Percentiles rank a stretch among this genome's conserved stretches.
Evolutionary conservation across 2,797 vertebrate genomes (phyloP).

Genomic region (Helarctos malayanus): DNA sequence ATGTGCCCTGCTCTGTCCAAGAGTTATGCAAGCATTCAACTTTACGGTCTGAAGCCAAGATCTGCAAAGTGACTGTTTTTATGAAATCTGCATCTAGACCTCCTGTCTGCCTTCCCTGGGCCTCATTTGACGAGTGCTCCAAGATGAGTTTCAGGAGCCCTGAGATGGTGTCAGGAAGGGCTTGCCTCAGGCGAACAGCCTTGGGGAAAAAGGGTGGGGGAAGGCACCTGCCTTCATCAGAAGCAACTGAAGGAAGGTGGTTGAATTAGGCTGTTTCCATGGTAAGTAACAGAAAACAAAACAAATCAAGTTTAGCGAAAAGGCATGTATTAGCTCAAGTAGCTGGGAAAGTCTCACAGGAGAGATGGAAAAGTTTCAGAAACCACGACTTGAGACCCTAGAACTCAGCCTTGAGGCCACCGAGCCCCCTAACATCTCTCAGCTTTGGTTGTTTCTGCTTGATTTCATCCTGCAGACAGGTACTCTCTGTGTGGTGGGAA

Average conservation of each 20-base stretch:
- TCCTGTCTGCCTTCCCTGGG: not conserved
- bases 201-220: not conserved
- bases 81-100: not conserved
- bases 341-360: not conserved
- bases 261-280: not conserved
- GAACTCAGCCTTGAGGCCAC: not conserved
- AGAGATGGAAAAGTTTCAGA: not conserved
- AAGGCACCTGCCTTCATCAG: not conserved
- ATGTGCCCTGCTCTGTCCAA: not conserved
- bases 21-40: not conserved
- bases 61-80: not conserved
- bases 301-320: not conserved
- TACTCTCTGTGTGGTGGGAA: not conserved
- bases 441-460: not conserved
- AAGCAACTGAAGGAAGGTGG: not conserved
- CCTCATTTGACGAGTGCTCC: not conserved
- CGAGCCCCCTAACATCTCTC: not conserved
- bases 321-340: not conserved
- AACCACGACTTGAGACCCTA: not conserved
- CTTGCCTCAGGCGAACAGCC: not conserved
- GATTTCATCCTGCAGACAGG: not conserved
- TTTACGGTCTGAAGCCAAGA: not conserved
- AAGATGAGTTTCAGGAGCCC: not conserved
- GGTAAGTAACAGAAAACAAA: not conserved
- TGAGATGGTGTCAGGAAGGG: not conserved